Conservation (phyloP, 2,797 vertebrate species). For the Crenichthys baileyi region DNA sequence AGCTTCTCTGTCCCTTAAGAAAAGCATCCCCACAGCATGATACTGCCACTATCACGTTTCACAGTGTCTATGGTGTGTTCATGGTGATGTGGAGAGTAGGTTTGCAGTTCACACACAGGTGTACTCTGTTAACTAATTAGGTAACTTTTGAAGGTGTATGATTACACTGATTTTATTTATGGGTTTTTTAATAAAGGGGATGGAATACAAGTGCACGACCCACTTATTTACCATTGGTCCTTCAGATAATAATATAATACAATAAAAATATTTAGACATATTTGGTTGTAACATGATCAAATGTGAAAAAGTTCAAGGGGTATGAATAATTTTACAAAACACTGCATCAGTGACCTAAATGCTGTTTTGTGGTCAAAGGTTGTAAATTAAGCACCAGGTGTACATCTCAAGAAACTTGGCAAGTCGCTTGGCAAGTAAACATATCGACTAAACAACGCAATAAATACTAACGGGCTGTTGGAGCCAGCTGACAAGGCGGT, state of each 20-base stretch:
- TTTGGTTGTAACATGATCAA: background rate
- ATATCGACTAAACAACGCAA: constrained; percentile 50
- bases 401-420: constrained; percentile 25
- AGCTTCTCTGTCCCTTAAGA: background rate
- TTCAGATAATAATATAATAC: background rate
- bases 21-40: background rate
- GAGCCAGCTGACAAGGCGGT: constrained; percentile 65
- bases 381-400: constrained; percentile 55
- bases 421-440: constrained; percentile 26
- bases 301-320: background rate
- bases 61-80: background rate
- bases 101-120: background rate
- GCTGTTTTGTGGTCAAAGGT: constrained; percentile 26
- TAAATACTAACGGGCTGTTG: constrained; percentile 64
- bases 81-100: too few relatives aligned
- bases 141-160: background rate
- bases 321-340: background rate
- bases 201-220: background rate
- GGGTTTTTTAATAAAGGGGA: background rate
- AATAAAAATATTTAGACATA: background rate
- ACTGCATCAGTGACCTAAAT: background rate
- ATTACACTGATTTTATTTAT: background rate
- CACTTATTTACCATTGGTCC: background rate
- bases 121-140: background rate
- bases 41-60: background rate